Conservation (phyloP, 2,113 vertebrate genomes). For the Amazona guildingii region DNA sequence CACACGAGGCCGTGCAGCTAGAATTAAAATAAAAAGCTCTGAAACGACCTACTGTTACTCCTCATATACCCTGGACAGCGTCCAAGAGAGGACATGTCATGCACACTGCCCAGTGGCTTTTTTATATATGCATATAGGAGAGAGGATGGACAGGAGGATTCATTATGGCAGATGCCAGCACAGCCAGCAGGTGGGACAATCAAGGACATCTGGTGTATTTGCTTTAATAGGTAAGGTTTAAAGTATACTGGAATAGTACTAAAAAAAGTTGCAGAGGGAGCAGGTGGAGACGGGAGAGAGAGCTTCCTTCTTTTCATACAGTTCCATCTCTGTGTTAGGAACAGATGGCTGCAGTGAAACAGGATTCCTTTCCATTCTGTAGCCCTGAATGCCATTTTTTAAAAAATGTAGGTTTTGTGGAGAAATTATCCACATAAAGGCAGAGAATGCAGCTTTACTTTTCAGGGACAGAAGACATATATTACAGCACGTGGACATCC, state of each 20-base stretch:
- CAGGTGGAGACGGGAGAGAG: background rate
- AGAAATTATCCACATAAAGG: background rate
- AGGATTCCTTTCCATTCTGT: background rate
- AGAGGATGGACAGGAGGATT: background rate
- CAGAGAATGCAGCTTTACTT: background rate
- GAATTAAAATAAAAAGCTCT: background rate
- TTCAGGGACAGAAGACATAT: background rate
- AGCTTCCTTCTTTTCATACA: background rate
- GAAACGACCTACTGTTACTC: background rate
- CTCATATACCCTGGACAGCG: fast-evolving
- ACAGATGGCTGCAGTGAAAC: background rate
- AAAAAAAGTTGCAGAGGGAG: background rate
- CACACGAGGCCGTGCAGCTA: background rate
- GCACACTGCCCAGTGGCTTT: background rate
- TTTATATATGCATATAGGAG: background rate
- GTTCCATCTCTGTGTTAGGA: background rate
- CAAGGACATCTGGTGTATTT: background rate
- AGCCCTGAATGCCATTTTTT: background rate
- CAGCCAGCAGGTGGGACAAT: background rate
- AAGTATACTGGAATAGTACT: background rate
- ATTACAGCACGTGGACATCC: background rate
- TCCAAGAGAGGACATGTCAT: background rate
- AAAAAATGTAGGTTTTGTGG: background rate
- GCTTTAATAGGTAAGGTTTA: background rate
- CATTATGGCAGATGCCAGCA: background rate